Evolutionary conservation across 1,140 invertebrate species (phyloP).

Genomic region (Cydia fagiglandana): DNA sequence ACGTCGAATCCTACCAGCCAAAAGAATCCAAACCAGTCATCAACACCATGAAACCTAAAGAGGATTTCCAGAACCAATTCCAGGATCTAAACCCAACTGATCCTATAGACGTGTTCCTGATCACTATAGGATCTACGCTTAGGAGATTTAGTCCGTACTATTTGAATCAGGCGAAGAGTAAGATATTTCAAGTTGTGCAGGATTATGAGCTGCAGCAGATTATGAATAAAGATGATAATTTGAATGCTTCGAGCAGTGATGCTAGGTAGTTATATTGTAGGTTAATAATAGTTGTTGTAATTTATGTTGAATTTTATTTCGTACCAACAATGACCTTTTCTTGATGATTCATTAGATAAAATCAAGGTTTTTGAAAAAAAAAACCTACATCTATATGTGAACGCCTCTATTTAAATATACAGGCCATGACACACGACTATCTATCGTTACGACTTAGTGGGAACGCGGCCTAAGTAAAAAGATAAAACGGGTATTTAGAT

Average conservation of each 20-base stretch:
- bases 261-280: not conserved
- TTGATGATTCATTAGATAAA: too few relatives aligned
- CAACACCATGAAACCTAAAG: slow-evolving; percentile 38
- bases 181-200: slow-evolving; percentile 70
- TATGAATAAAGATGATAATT: slow-evolving; percentile 55
- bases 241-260: slow-evolving; percentile 41
- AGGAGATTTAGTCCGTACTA: slow-evolving; percentile 67
- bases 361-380: too few relatives aligned
- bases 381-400: too few relatives aligned
- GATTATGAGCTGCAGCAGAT: slow-evolving; percentile 72
- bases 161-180: slow-evolving; percentile 69
- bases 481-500: too few relatives aligned
- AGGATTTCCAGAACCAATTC: slow-evolving; percentile 34
- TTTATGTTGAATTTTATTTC: not conserved
- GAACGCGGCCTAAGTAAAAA: too few relatives aligned
- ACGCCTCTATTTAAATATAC: too few relatives aligned
- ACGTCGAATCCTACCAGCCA: slow-evolving; percentile 40
- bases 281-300: not conserved
- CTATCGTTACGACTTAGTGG: too few relatives aligned
- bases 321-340: not conserved
- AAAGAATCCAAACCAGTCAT: slow-evolving; percentile 52
- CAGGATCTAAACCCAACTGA: slow-evolving; percentile 60
- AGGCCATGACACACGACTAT: too few relatives aligned
- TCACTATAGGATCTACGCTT: slow-evolving; percentile 63
- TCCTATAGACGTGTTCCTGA: slow-evolving; percentile 63